phyloP scores from a whole-genome alignment of 2,888 invertebrate genomes.

The Dicycla oo region DNA sequence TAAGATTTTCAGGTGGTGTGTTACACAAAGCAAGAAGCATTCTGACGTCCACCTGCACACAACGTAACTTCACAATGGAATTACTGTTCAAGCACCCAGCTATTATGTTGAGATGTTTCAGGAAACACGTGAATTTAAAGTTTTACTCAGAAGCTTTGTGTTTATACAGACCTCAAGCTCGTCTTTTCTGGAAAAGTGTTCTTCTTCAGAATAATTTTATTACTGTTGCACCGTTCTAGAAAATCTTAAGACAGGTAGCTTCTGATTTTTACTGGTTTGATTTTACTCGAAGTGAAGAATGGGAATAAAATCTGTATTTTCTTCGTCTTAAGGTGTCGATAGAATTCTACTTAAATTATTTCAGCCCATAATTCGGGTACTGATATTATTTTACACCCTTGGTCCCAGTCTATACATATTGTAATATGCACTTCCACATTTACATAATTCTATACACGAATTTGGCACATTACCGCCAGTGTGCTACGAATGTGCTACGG shows the following conservation, averaged over 20 bases:
- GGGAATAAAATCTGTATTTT: not conserved
- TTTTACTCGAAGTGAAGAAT: not conserved
- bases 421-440: conserved; percentile 9
- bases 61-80: conserved; percentile 64
- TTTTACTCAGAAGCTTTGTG: conserved; percentile 49
- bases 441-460: conserved; percentile 43
- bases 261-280: not conserved
- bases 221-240: conserved; percentile 4
- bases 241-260: not conserved
- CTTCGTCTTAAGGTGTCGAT: not conserved
- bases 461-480: conserved; percentile 52
- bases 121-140: conserved; percentile 61
- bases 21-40: conserved; percentile 69
- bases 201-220: conserved; percentile 27
- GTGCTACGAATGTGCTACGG: conserved; percentile 60
- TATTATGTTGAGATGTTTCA: conserved; percentile 60
- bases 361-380: not conserved
- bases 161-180: conserved; percentile 35
- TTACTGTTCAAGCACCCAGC: conserved; percentile 60
- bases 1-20: conserved; percentile 65
- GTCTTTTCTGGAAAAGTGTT: conserved; percentile 28
- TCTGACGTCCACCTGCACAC: conserved; percentile 63
- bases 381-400: not conserved
- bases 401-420: not conserved
- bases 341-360: not conserved